These are phyloP conservation scores for Mesoclemmys tuberculata DNA, from an alignment of 2,113 vertebrate genomes.

Conservation along the genomic window DNA sequence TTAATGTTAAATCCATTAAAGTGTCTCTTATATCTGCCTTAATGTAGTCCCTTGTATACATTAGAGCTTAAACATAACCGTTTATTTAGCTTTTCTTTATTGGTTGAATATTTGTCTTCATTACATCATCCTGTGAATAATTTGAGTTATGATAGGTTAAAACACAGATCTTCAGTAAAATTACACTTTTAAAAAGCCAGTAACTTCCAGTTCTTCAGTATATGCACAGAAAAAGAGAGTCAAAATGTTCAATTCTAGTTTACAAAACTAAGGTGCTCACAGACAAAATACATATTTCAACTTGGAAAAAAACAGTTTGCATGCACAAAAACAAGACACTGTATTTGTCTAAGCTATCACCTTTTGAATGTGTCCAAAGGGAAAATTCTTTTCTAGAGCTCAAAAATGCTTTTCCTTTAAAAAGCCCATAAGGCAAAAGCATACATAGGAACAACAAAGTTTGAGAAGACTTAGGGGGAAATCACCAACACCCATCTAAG, in stretches of 20 bases:
- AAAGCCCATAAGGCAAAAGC: conserved; percentile 36
- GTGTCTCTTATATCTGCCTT: conserved; percentile 79
- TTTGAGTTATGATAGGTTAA: conserved; percentile 61
- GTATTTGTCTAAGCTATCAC: conserved; percentile 39
- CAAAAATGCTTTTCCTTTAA: conserved; percentile 30
- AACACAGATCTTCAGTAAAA: conserved; percentile 66
- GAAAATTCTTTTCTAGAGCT: conserved; percentile 27
- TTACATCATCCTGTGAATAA: conserved; percentile 74
- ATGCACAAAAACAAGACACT: conserved; percentile 21
- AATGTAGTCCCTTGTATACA: conserved; percentile 81
- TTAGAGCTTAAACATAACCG: conserved; percentile 79
- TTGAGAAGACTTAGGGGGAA: conserved; percentile 35
- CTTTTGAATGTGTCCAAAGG: conserved; percentile 33
- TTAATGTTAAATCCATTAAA: conserved; percentile 87
- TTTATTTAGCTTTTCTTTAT: conserved; percentile 82
- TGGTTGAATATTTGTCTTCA: conserved; percentile 78
- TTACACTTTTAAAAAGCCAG: conserved; percentile 46
- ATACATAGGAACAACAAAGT: conserved; percentile 30
- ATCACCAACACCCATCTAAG: conserved; percentile 21
- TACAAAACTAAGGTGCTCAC: conserved; percentile 43
- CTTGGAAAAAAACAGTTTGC: conserved; percentile 39
- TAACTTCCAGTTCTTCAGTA: conserved; percentile 14
- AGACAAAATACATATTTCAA: conserved; percentile 54
- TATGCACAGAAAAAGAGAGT: conserved; percentile 41
- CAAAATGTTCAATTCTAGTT: conserved; percentile 32